Base-by-base conservation (phyloP, 1,140 invertebrate genomes). In the Camponotus vicinus region DNA sequence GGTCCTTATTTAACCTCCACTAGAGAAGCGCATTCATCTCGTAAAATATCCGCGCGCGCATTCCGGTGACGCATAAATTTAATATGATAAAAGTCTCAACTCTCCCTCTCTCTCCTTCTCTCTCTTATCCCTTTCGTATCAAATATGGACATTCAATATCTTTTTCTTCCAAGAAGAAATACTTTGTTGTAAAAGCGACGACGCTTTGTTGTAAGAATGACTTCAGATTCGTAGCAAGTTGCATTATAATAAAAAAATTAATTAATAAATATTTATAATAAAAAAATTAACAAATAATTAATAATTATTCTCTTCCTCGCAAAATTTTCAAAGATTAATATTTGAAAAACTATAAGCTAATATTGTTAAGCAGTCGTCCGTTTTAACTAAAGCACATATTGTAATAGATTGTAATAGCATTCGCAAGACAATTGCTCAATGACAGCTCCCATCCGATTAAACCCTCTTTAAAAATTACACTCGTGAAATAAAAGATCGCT, bases 1-100 rank as follows among this genome's bases (percentile, higher is more conserved):
- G 69, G 7, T 73, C 21, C 27, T 32, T 27, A 27, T 73, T 73
- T 61, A 42, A 83, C 40, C 40, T 52, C 52, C 3, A 49, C 18
- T 27, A 40, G 11, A 13, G 32, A 18, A 9, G 15, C 61, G 52
- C 40, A 82, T 82, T 55, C 45, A 7, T 83, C 69, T 40, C 57
- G 13, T 4, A 27, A 55, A 40, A 83, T 37, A 42, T 34, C 71
- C 9, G 27, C 57, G 8, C 27, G 34, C 45, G 52, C 73, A 11
- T 9, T 2, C 27, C 27, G 27, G 9, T 34, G n/a, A 2, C 42
- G 27, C 55, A 73, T 75, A 71, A 75, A 73, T 73, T 82, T 82
- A 83, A 83, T 75, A 83, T 13, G 32, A 7, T 83, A 75, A 82
- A 71, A 83, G 79, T 75, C 42, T 32, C 55, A 11, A 63, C 55